Percentiles rank a stretch among this genome's conserved stretches.
Evolutionary conservation across 2,113 vertebrate species (phyloP).

Genomic region (Bubo scandiacus): DNA sequence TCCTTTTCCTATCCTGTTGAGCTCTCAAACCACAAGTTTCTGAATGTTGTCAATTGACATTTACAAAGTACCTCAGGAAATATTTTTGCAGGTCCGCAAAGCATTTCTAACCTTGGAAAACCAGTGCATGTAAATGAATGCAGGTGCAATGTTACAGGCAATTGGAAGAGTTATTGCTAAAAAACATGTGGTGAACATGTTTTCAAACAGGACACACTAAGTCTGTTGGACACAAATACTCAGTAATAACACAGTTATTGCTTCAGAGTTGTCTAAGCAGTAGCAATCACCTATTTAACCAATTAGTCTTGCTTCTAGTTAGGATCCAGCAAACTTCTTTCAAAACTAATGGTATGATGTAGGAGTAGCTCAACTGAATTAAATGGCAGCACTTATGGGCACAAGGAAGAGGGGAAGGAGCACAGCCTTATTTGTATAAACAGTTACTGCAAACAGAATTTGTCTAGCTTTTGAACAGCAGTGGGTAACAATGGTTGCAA

Average conservation of each 20-base stretch:
- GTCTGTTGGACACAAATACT: neutral
- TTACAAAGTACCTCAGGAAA: neutral
- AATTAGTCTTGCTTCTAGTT: neutral
- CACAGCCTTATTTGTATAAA: neutral
- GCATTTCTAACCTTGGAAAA: neutral
- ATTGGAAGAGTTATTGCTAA: neutral
- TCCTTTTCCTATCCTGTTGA: neutral
- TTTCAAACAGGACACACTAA: neutral
- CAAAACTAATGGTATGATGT: neutral
- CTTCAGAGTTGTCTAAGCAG: neutral
- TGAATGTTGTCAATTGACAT: neutral
- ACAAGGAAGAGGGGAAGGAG: neutral
- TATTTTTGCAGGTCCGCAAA: neutral
- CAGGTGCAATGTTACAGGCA: neutral
- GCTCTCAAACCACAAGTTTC: neutral
- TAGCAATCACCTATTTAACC: neutral
- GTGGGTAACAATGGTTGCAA: neutral
- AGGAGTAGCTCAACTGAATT: neutral
- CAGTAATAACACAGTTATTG: neutral
- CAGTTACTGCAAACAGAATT: neutral
- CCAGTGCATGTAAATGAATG: neutral
- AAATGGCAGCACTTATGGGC: neutral
- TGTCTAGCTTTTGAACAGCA: neutral
- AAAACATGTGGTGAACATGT: neutral
- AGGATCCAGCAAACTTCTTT: neutral